phyloP scores from a whole-genome alignment of 2,888 invertebrate genomes.

The Pecten maximus region DNA sequence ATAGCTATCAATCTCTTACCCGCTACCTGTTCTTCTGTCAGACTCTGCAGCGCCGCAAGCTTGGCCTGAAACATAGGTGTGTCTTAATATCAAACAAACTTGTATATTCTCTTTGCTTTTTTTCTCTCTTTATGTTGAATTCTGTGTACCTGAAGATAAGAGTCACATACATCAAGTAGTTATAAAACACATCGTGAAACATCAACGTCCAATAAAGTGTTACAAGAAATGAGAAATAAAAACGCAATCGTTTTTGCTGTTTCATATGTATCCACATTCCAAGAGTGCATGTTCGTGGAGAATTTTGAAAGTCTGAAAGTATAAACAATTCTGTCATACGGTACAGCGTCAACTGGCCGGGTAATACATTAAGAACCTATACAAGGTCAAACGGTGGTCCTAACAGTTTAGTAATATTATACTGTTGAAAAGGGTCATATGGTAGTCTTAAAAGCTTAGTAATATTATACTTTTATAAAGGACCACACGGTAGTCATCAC shows the following conservation, averaged over 20 bases:
- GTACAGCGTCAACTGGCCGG: too few relatives aligned
- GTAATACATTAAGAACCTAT: too few relatives aligned
- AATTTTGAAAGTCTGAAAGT: too few relatives aligned
- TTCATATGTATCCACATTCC: too few relatives aligned
- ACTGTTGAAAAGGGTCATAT: too few relatives aligned
- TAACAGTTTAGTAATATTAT: too few relatives aligned
- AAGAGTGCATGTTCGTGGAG: too few relatives aligned
- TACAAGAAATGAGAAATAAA: neutral
- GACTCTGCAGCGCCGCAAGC: neutral
- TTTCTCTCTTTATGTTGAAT: neutral
- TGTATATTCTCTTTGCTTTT: neutral
- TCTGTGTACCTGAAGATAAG: neutral
- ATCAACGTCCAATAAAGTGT: neutral
- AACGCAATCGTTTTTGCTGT: neutral
- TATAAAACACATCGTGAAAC: neutral
- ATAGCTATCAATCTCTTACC: neutral
- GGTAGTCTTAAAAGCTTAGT: too few relatives aligned
- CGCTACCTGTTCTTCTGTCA: neutral
- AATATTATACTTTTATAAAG: too few relatives aligned
- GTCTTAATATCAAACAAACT: neutral
- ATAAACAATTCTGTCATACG: too few relatives aligned
- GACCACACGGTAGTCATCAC: too few relatives aligned
- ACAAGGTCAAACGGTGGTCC: too few relatives aligned
- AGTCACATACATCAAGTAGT: neutral
- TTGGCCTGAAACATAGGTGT: constrained; percentile 12